Percentiles rank a stretch among this genome's conserved stretches.
Evolutionary conservation across 1,140 invertebrate genomes (phyloP).

Genomic region (Ectropis grisescens): DNA sequence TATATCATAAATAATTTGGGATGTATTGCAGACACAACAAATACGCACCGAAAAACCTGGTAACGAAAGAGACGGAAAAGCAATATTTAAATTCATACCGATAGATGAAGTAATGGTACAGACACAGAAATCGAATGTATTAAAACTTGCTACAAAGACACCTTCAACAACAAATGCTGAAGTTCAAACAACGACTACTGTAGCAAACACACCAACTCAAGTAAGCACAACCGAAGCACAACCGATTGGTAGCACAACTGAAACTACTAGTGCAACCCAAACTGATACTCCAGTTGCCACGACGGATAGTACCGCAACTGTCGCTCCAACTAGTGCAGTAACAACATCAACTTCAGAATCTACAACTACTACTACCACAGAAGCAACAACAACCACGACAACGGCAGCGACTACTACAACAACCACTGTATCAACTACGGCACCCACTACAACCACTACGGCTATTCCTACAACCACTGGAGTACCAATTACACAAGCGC

Average conservation of each 20-base stretch:
- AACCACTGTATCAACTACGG: constrained; percentile 18
- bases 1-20: no score
- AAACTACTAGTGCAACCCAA: constrained; percentile 12
- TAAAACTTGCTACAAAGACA: constrained; percentile 51
- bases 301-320: constrained; percentile 1
- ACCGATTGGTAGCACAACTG: constrained; percentile 15
- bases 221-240: constrained; percentile 24
- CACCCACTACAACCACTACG: constrained; percentile 15
- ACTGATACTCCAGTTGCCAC: constrained; percentile 9
- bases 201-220: constrained; percentile 35
- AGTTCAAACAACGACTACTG: constrained; percentile 17
- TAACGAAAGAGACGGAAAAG: constrained; percentile 36
- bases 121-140: constrained; percentile 52
- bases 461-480: constrained; percentile 15
- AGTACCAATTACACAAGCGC: constrained; percentile 11
- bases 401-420: constrained; percentile 21
- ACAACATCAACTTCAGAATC: constrained; percentile 1
- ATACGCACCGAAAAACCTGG: constrained; percentile 63
- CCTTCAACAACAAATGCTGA: constrained; percentile 20
- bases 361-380: constrained; percentile 5
- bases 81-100: constrained; percentile 65
- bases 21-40: constrained; percentile 66
- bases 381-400: constrained; percentile 14
- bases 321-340: constrained; percentile 10
- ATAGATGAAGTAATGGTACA: constrained; percentile 54